These are phyloP conservation scores for Tyto alba DNA, from an alignment of 2,113 vertebrate species.

Conservation along the genomic window DNA sequence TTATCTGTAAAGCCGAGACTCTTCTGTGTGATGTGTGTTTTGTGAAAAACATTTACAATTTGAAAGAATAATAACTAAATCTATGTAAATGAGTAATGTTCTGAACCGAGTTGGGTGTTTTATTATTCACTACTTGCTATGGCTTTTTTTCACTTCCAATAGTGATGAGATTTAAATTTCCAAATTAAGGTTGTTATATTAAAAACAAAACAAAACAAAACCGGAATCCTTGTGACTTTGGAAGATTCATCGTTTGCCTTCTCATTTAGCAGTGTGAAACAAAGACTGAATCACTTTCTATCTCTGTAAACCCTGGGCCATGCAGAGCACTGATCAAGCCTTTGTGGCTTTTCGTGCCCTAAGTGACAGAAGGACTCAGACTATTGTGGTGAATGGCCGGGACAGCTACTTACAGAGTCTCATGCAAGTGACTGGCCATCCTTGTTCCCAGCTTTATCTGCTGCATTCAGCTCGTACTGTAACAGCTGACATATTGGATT, in stretches of 20 bases:
- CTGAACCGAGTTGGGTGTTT: background rate
- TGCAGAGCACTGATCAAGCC: background rate
- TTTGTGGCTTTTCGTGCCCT: background rate
- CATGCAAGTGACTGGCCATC: background rate
- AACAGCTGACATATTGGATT: background rate
- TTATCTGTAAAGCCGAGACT: background rate
- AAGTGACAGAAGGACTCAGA: conserved; percentile 27
- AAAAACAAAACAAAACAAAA: background rate
- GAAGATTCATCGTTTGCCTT: background rate
- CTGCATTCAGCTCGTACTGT: background rate
- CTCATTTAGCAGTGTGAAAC: background rate
- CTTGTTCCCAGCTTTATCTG: background rate
- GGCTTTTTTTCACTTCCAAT: background rate
- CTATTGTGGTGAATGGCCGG: background rate
- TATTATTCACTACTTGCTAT: background rate
- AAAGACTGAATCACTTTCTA: background rate
- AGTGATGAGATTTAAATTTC: background rate
- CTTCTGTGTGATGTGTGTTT: background rate
- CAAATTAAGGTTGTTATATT: background rate
- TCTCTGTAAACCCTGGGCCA: background rate
- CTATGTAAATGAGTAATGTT: background rate
- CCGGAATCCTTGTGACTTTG: background rate
- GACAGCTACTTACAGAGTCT: background rate
- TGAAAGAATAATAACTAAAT: background rate
- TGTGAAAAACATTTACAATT: background rate